Base-by-base conservation (phyloP, 2,888 invertebrate genomes). In the Sphecodes monilicornis region DNA sequence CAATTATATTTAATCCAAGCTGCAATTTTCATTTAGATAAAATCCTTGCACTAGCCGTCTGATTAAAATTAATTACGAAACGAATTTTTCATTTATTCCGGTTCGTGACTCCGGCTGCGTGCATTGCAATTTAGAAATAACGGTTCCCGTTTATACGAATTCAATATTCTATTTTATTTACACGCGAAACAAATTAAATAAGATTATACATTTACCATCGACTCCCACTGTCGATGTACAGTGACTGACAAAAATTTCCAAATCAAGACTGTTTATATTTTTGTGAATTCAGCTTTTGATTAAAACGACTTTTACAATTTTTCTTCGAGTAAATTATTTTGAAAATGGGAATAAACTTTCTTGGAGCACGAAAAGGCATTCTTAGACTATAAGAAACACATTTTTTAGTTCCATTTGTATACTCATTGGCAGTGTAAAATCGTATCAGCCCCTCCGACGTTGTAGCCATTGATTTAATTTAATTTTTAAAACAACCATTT, bases 111-210 rank as follows among this genome's bases (percentile, higher is more conserved):
- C 10, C 66, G 36, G 22, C 36, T 0, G 10, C 36, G 22, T 36
- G 36, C 36, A 22, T 22, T 60, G 29, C 29, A 36, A 32, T 32
- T 64, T 64, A 57, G n/a, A n/a, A 60, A 64, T 64, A n/a, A 10
- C 36, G 1, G 22, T 39, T 68, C 10, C 11, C 11, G 11, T 66
- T 66, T 36, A 22, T 10, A 11, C 36, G 18, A 36, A 22, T 22
- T 1, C 66, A 18, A 66, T 66, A 66, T 66, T 66, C 11, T 10
- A 66, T 10, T 66, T 36, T 66, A 66, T 66, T 22, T 1, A 22
- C 66, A 22, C 66, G 22, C 29, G 66, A 66, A 66, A 32, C 66
- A 22, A 66, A 66, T 66, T 22, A 36, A 66, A 32, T 22, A 66
- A 66, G 64, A 32, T 32, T 54, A n/a, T 64, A 64, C 32, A 22